Base-by-base conservation (phyloP, 2,888 invertebrate genomes). In the Actias luna region DNA sequence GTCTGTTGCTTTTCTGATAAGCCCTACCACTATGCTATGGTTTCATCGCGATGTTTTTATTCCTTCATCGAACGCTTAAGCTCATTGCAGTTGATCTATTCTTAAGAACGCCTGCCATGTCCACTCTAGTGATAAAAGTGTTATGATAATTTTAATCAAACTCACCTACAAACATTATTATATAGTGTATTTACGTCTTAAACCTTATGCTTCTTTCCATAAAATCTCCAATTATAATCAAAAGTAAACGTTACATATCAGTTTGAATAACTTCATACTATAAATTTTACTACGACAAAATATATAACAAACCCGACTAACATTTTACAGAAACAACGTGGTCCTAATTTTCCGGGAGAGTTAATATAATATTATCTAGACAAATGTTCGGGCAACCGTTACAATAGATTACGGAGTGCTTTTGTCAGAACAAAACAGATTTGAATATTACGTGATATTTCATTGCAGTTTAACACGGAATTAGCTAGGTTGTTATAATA, bases 321-420 rank as follows among this genome's bases (percentile, higher is more conserved):
- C 22, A 46, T 46, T 22, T 22, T 46, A 46, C 12, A 46, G 46
- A 46, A 46, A 46, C 46, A 46, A 46, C 22, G 22, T 46, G 22
- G 2, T 46, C 46, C 46, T 46, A 46, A 25, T 22, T 46, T 25
- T 46, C 46, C 46, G 22, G 46, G 46, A 46, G 46, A 46, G 46
- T 46, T 46, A 46, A 46, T 46, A 22, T 46, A 46, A 46, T 46
- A 46, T 46, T 46, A 46, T 22, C 22, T 46, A 46, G 46, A 22
- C 22, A 46, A n/a, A 46, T 46, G 46, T 46, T 46, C 46, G 10
- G 22, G 46, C 22, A 22, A 46, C 46, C 22, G 22, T 46, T 46
- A 46, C 46, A 46, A 46, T 46, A 12, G 46, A 46, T 46, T 46
- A 46, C 22, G 22, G 46, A 22, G 22, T 12, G 46, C 46, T 46